phyloP scores from a whole-genome alignment of 53 echinoderm and acorn worm genomes.

The Temnopleurus reevesii region DNA sequence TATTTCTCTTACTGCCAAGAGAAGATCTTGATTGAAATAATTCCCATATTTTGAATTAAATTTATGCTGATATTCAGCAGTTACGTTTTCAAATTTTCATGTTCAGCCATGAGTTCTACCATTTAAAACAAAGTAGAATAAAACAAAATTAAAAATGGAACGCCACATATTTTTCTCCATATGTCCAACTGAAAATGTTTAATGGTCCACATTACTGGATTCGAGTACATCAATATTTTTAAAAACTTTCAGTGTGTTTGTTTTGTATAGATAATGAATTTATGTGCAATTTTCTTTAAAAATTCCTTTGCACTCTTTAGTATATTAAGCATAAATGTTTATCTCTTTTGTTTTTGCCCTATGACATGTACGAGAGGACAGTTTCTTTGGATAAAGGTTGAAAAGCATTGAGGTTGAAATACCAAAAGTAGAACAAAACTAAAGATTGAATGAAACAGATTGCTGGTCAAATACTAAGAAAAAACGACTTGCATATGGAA shows the following conservation, averaged over 20 bases:
- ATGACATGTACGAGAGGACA: background rate
- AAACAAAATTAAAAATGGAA: too few relatives aligned
- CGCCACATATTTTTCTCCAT: too few relatives aligned
- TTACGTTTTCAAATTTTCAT: background rate
- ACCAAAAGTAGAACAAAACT: too few relatives aligned
- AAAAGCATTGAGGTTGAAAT: background rate
- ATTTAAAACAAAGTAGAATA: too few relatives aligned
- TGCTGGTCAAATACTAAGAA: too few relatives aligned
- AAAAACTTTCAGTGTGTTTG: background rate
- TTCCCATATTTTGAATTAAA: background rate
- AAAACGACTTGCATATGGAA: too few relatives aligned
- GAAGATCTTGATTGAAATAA: background rate
- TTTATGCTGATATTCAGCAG: constrained; percentile 1
- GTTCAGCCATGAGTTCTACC: background rate
- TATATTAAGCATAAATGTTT: background rate
- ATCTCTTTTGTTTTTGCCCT: constrained; percentile 3
- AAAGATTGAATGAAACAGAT: too few relatives aligned
- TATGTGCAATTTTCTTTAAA: constrained; percentile 22
- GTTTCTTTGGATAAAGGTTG: background rate
- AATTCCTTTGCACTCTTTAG: constrained; percentile 5
- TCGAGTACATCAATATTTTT: background rate
- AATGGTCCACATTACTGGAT: background rate
- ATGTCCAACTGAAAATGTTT: too few relatives aligned
- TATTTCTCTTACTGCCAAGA: too few relatives aligned
- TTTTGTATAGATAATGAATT: constrained; percentile 24